Evolutionary conservation across 35 echinoderm and acorn worm species (phyloP), one percentile per base, ranked within the genome.

Genomic region (Anneissia japonica): DNA sequence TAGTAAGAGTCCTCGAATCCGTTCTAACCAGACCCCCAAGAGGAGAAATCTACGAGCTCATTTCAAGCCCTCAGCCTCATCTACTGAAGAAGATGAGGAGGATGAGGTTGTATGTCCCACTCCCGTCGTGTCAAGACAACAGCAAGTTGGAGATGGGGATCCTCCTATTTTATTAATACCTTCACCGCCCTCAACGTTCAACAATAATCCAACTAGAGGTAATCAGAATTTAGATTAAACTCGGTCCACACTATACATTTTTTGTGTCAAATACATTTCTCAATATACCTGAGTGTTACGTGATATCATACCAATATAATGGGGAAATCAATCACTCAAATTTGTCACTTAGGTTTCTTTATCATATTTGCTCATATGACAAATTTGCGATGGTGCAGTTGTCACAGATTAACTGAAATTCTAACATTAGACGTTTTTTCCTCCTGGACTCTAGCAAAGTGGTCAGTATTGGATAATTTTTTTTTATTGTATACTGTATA

Each of bases 401-500:
- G n/a, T n/a, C n/a, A n/a, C n/a, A n/a, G n/a, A n/a, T n/a, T n/a
- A n/a, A n/a, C n/a, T n/a, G n/a, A n/a, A n/a, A n/a, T n/a, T n/a
- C n/a, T n/a, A n/a, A n/a, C n/a, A n/a, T n/a, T n/a, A n/a, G n/a
- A n/a, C n/a, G n/a, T n/a, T n/a, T n/a, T n/a, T n/a, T 23, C 32
- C 32, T 14, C 31, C 14, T 10, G 43, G 38, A 82, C 43, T 19
- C 32, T 82, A 82, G 19, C 11, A 39, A 82, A 82, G 38, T 36
- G 36, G 32, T 10, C 36, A 82, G 23, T 82, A 39, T 39, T 46
- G 23, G 80, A 82, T 7, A 38, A 38, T 16, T 3, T 72, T 79
- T 30, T 87, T 28, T 34, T 76, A 9, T 77, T 79, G 26, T 79
- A n/a, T n/a, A n/a, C n/a, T n/a, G n/a, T n/a, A n/a, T n/a, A n/a